These are phyloP conservation scores for Stercorarius parasiticus DNA, from an alignment of 2,113 vertebrate species.

Conservation along the genomic window DNA sequence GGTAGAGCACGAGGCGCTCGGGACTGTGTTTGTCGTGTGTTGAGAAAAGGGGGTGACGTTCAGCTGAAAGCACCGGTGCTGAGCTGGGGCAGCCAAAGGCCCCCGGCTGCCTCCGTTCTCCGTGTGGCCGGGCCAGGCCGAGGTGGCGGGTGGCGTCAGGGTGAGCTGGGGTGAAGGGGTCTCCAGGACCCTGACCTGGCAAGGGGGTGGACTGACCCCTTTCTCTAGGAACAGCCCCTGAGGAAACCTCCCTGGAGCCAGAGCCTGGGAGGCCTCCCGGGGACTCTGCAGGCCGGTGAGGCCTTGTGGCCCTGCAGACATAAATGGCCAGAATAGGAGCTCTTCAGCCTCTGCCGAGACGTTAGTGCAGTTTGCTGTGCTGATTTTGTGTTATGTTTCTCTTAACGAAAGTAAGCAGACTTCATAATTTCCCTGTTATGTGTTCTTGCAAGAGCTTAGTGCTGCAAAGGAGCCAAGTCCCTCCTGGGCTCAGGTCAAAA, in stretches of 20 bases:
- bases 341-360: neutral
- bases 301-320: neutral
- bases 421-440: neutral
- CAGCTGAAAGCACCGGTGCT: neutral
- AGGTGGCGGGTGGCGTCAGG: neutral
- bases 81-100: neutral
- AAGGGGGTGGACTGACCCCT: too few species aligned
- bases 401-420: neutral
- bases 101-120: neutral
- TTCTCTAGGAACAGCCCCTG: neutral
- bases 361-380: neutral
- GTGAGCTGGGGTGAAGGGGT: neutral
- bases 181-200: neutral
- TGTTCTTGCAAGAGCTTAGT: neutral
- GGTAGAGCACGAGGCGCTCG: neutral
- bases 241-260: neutral
- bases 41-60: too few species aligned
- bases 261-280: neutral
- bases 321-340: too few species aligned
- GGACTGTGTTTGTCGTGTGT: neutral
- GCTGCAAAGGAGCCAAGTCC: neutral
- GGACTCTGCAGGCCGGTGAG: neutral
- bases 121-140: accelerated
- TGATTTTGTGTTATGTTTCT: neutral
- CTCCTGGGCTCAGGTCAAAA: neutral